Evolutionary conservation across 1,140 invertebrate species (phyloP).

Genomic region (Drosophila kohkoa): DNA sequence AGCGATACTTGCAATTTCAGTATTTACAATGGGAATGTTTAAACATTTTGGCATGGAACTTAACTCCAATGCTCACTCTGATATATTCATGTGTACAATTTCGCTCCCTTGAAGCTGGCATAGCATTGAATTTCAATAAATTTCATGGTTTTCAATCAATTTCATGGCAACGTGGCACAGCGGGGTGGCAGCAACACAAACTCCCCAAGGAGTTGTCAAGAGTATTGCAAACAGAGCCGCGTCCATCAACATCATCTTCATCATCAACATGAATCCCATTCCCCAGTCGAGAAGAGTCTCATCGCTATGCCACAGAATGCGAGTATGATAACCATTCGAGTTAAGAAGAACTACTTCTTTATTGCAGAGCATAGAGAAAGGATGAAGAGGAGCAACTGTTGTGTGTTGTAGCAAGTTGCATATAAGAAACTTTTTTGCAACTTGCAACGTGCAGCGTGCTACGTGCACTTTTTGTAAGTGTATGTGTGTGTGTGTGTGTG

Average conservation of each 20-base stretch:
- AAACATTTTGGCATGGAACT: conserved; percentile 9
- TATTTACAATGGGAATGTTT: conserved; percentile 6
- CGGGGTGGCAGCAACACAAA: conserved; percentile 42
- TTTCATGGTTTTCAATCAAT: conserved; percentile 82
- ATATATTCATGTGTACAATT: not conserved
- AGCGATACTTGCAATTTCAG: not conserved
- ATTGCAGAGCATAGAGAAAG: not conserved
- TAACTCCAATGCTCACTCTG: not conserved
- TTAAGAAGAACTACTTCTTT: conserved; percentile 5
- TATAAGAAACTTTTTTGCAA: conserved; percentile 15
- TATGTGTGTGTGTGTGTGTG: conserved; percentile 48
- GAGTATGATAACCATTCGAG: conserved; percentile 5
- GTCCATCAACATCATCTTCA: conserved; percentile 54
- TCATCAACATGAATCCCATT: conserved; percentile 12
- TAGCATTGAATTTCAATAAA: conserved; percentile 81
- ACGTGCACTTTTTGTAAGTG: conserved; percentile 43
- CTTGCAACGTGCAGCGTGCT: conserved; percentile 11
- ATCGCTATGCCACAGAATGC: conserved; percentile 15
- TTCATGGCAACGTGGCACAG: conserved; percentile 60
- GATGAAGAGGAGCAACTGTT: not conserved
- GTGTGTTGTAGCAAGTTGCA: not conserved
- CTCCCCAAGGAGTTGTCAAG: conserved; percentile 70
- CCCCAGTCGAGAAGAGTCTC: not conserved
- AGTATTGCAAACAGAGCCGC: conserved; percentile 68
- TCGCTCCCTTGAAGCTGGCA: conserved; percentile 43